Evolutionary conservation across 2,888 invertebrate genomes (phyloP).

Genomic region (Periphyllus acericola): DNA sequence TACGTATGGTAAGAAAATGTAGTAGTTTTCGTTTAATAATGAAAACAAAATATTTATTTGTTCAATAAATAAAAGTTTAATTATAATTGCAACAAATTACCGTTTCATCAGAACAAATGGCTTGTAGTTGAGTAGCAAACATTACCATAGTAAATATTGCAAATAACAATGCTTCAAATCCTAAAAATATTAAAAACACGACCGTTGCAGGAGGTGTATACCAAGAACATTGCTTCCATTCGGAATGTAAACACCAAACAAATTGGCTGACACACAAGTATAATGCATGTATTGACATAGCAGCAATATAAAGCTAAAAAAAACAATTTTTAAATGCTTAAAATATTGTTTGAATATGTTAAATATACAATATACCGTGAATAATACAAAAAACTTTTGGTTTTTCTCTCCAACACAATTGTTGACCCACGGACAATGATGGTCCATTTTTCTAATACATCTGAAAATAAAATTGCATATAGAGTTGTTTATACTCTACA

Average conservation of each 20-base stretch:
- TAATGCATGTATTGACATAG: conserved; percentile 92
- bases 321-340: not conserved
- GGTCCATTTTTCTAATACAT: conserved; percentile 86
- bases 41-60: too few relatives aligned
- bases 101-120: conserved; percentile 99
- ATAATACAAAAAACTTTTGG: conserved; percentile 98
- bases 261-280: conserved; percentile 93
- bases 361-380: conserved; percentile 79
- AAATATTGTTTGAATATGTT: conserved; percentile 14
- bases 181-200: conserved; percentile 86
- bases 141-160: conserved; percentile 98
- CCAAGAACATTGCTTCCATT: conserved; percentile 94
- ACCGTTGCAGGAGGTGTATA: conserved; percentile 97
- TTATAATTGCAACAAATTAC: conserved; percentile 68
- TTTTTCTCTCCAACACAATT: conserved; percentile 99
- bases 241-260: conserved; percentile 88
- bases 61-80: too few relatives aligned
- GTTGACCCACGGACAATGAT: conserved; percentile 97
- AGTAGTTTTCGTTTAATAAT: too few relatives aligned
- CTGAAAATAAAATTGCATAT: conserved; percentile 68
- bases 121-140: conserved; percentile 95
- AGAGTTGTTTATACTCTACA: not conserved
- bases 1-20: too few relatives aligned
- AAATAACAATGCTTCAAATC: conserved; percentile 94
- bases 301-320: conserved; percentile 94